Base-by-base conservation (phyloP, 2,797 vertebrate species). In the Helicolenus hilgendorfi region DNA sequence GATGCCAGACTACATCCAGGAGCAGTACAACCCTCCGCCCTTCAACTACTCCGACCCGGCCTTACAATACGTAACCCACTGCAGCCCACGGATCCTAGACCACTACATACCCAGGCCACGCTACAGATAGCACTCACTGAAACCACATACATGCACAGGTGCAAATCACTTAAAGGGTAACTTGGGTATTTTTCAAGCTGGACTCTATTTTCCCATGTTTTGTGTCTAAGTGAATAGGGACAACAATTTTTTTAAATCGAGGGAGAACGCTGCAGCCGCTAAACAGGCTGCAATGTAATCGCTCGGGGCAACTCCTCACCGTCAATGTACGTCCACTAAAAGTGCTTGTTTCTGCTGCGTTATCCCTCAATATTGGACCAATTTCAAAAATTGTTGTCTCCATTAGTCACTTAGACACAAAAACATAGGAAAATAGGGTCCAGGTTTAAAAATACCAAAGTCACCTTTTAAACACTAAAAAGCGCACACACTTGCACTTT, bases 61-160 rank as follows among this genome's bases (percentile, higher is more conserved):
- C 29, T 93, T 97, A 78, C 96, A 96, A 22, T 98, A 98, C 94
- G 94, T 86, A 2, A 97, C 93, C 82, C 98, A 98, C 95, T 87
- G 91, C 89, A 97, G 97, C 85, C 97, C 97, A 2, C 94, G 97
- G 62, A 71, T 97, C 83, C 86, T 97, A 56, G 96, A 97, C 89
- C 78, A 91, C 92, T 59, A 95, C 78, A 74, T 83, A 27, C 92
- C 95, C 56, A 86, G 94, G 41, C 96, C 93, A 58, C 90, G 73
- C 36, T 45, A 49, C 72, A 83, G 93, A 94, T 97, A 96, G 83
- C 80, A 74, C 75, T 45, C 1, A 9, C 53, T 22, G 9, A 80
- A 65, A 36, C 36, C 24, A 62, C 24, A 79, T 14, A 65, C 18
- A 60, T 7, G 31, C 26, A 68, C 15, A 53, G 36, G 29, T 13